Evolutionary conservation across 2,797 vertebrate genomes (phyloP).

Genomic region (Balearica regulorum): DNA sequence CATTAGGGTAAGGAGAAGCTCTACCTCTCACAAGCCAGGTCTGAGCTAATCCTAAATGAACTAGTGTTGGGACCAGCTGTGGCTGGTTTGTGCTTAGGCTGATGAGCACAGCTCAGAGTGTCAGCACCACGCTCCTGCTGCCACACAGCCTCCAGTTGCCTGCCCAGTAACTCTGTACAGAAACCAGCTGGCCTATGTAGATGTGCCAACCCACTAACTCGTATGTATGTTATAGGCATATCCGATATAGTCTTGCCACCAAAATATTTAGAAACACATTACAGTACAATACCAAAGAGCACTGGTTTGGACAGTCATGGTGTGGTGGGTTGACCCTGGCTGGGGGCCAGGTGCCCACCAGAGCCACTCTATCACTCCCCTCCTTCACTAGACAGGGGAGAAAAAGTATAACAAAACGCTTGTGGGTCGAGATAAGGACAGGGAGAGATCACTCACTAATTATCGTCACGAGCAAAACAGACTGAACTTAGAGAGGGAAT

Average conservation of each 20-base stretch:
- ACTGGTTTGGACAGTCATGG: not conserved
- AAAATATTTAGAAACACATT: not conserved
- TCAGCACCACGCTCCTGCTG: not conserved
- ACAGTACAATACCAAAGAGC: not conserved
- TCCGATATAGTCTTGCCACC: not conserved
- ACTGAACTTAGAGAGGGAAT: no score
- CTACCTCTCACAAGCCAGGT: not conserved
- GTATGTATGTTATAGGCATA: not conserved
- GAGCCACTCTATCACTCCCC: no score
- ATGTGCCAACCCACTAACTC: not conserved
- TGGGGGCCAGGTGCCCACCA: no score
- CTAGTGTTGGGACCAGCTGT: not conserved
- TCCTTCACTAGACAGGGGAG: no score
- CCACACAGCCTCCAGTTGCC: not conserved
- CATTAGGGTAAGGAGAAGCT: not conserved
- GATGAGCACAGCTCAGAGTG: not conserved
- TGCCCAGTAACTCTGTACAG: accelerated
- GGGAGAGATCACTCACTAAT: no score
- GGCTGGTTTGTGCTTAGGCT: not conserved
- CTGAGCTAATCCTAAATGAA: not conserved
- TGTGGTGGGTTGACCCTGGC: no score
- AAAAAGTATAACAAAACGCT: no score
- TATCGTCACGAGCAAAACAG: no score
- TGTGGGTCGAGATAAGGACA: no score
- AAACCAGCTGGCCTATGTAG: not conserved